These are phyloP conservation scores for Nothura maculosa DNA, from an alignment of 2,797 vertebrate species.

Conservation along the genomic window DNA sequence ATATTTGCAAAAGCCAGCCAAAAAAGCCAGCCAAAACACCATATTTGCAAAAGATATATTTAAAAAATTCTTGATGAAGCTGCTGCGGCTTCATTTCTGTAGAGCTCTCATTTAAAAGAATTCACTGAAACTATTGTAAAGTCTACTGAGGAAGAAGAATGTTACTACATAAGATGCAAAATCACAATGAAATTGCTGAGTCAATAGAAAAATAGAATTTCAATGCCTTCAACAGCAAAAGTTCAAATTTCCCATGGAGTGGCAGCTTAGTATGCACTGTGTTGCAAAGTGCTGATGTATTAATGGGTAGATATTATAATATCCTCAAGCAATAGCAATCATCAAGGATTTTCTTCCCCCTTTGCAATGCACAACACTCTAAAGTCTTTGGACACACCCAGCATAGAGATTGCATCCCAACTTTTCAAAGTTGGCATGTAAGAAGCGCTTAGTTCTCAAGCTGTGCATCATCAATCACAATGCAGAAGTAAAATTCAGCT, in stretches of 20 bases:
- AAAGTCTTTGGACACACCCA: neutral
- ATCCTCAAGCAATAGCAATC: rapidly evolving
- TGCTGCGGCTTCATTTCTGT: rapidly evolving
- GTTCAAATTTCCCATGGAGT: neutral
- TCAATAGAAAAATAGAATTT: neutral
- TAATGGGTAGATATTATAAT: neutral
- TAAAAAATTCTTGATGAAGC: neutral
- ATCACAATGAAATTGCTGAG: neutral
- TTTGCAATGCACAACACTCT: neutral
- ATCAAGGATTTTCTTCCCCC: neutral
- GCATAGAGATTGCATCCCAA: neutral
- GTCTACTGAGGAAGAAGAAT: neutral
- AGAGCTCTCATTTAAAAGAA: neutral
- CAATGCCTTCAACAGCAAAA: neutral
- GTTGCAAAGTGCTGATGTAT: neutral
- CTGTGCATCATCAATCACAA: rapidly evolving
- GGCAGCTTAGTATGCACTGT: neutral
- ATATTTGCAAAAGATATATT: neutral
- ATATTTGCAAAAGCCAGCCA: neutral
- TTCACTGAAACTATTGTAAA: neutral
- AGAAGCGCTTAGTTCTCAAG: rapidly evolving
- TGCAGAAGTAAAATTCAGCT: neutral
- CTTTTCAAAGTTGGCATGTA: neutral
- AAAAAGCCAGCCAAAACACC: neutral
- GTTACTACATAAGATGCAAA: neutral